phyloP scores from a whole-genome alignment of 2,888 invertebrate species.

The Tanypteryx hageni region DNA sequence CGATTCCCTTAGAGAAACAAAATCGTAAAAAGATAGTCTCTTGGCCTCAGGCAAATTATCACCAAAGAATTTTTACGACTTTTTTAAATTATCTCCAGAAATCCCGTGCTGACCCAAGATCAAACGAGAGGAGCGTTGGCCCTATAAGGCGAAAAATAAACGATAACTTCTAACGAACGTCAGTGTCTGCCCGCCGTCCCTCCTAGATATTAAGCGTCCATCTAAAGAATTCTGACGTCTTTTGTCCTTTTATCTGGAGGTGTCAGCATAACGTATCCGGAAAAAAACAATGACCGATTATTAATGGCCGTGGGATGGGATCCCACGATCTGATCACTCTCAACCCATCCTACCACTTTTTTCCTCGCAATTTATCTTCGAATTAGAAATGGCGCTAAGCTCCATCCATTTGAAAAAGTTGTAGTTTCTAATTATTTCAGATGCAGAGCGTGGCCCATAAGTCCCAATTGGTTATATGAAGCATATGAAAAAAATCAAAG shows the following conservation, averaged over 20 bases:
- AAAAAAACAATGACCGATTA: background rate
- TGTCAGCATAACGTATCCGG: background rate
- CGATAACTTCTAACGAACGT: background rate
- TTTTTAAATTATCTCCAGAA: background rate
- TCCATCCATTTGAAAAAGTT: background rate
- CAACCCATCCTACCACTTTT: background rate
- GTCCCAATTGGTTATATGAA: too few species aligned
- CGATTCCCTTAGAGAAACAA: background rate
- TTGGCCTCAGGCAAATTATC: background rate
- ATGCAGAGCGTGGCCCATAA: too few species aligned
- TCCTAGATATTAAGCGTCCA: background rate
- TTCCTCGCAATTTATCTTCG: background rate
- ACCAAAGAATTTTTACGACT: slow-evolving; percentile 15
- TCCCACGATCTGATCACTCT: background rate
- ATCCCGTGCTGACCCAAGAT: slow-evolving; percentile 3
- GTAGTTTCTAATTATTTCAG: too few species aligned
- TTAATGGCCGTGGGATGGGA: background rate
- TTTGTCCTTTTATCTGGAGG: background rate
- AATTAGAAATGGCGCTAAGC: background rate
- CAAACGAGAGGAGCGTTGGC: background rate
- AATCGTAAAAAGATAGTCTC: background rate
- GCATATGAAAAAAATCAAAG: too few species aligned
- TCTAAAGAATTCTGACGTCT: background rate
- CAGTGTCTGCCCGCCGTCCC: background rate
- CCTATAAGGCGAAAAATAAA: background rate